Evolutionary conservation across 2,113 vertebrate species (phyloP), one percentile per base, ranked within the genome.

Genomic region (Geothlypis trichas): DNA sequence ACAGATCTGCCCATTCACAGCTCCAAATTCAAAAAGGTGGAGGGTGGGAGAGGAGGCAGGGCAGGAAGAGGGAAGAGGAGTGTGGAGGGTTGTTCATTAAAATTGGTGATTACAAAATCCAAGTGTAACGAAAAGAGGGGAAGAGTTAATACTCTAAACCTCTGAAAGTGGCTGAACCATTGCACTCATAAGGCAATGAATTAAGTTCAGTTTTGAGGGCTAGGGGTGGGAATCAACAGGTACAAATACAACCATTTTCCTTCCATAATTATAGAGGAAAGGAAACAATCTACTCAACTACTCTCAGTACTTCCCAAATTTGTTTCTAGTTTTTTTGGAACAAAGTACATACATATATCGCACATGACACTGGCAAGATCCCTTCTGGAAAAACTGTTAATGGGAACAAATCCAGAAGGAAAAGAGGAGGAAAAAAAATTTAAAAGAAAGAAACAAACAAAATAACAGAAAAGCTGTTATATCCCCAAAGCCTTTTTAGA

Each of bases 1-100:
- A 98, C 97, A 97, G 98, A 98, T 98, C 98, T 98, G 98, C 98
- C 98, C 98, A 98, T 98, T 99, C 98, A 98, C 96, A 96, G 98
- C 94, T 98, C 97, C 89, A 97, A 97, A 98, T 96, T 97, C 97
- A 97, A 97, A 97, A 94, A 95, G 94, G 97, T 97, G 76, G 61
- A 96, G 81, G 92, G 96, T 47, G 76, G 87, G 94, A 91, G 84
- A 74, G n/a, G 13, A 89, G 52, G 75, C 65, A 75, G 54, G 86
- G 88, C 89, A 95, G 89, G 39, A 93, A 88, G 24, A 79, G 85
- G 81, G 69, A 89, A 95, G 63, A 89, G 77, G 96, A 97, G 92
- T 96, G 95, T 82, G 85, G 90, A 94, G 68, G 69, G 90, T 91
- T 96, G 67, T 89, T 97, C 96, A 96, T 72, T 94, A 97, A 97